These are phyloP conservation scores for Erebia ligea DNA, from an alignment of 2,888 invertebrate species.

Conservation along the genomic window DNA sequence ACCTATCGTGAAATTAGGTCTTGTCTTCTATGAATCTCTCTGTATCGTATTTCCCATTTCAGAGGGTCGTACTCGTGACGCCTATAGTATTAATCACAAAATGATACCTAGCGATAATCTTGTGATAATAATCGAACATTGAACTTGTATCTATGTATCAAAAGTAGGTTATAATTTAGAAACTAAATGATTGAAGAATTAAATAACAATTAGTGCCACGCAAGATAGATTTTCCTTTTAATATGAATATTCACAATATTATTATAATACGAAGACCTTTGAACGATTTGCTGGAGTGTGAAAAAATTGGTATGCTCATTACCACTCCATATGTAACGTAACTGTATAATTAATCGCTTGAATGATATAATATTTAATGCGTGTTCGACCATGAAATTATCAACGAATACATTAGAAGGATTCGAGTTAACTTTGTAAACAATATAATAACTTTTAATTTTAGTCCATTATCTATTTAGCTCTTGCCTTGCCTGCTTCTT, in stretches of 20 bases:
- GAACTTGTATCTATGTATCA: background rate
- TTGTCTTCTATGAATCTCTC: too few species aligned
- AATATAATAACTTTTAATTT: background rate
- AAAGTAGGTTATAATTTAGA: conserved; percentile 5
- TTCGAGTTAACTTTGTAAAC: background rate
- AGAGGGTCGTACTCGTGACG: too few species aligned
- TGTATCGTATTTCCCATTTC: too few species aligned
- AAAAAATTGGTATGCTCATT: conserved; percentile 33
- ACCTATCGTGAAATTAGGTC: too few species aligned
- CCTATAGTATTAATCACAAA: too few species aligned
- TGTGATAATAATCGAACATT: too few species aligned
- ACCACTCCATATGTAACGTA: conserved; percentile 30
- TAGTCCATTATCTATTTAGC: too few species aligned
- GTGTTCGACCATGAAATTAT: conserved; percentile 23
- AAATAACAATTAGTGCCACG: background rate
- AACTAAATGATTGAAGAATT: conserved; percentile 5
- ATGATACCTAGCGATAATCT: too few species aligned
- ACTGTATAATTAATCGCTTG: conserved; percentile 37
- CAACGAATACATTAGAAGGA: background rate
- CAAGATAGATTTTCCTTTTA: background rate
- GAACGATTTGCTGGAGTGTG: conserved; percentile 35
- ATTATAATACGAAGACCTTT: conserved; percentile 7
- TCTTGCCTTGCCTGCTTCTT: too few species aligned
- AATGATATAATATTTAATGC: conserved; percentile 35
- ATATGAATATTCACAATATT: conserved; percentile 1